phyloP scores from a whole-genome alignment of 2,113 vertebrate genomes.

The Euleptes europaea region DNA sequence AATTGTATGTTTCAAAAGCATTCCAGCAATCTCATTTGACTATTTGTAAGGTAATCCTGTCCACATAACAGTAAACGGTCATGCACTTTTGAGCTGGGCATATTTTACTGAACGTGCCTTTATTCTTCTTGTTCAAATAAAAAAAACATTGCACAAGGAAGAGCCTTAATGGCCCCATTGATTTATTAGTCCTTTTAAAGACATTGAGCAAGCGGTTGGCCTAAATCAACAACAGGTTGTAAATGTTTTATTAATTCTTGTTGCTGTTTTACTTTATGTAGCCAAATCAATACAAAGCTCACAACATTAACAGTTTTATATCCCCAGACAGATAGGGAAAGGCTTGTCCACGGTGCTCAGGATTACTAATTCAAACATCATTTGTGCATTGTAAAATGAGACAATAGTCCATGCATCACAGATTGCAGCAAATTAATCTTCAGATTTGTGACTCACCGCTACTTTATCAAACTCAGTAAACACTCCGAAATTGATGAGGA shows the following conservation, averaged over 20 bases:
- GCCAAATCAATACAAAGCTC: conserved; percentile 67
- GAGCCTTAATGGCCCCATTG: conserved; percentile 69
- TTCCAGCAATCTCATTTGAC: conserved; percentile 61
- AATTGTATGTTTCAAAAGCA: conserved; percentile 55
- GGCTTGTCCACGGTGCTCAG: conserved; percentile 55
- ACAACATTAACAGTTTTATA: conserved; percentile 65
- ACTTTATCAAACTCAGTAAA: conserved; percentile 33
- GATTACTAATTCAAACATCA: conserved; percentile 61
- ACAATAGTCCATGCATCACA: conserved; percentile 46
- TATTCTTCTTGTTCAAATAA: conserved; percentile 73
- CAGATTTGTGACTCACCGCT: conserved; percentile 47
- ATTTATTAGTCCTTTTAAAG: conserved; percentile 76
- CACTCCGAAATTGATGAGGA: conserved; percentile 50
- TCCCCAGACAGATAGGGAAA: conserved; percentile 59
- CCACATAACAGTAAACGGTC: conserved; percentile 53
- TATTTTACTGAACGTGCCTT: conserved; percentile 68
- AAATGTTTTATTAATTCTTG: conserved; percentile 79
- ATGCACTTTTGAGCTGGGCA: conserved; percentile 66
- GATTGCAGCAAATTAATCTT: conserved; percentile 53
- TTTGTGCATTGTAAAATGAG: conserved; percentile 53
- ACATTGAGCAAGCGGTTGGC: conserved; percentile 63
- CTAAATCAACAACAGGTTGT: conserved; percentile 71
- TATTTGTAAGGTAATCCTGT: conserved; percentile 71
- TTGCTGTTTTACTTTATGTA: conserved; percentile 74
- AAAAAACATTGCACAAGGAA: conserved; percentile 62